phyloP scores from a whole-genome alignment of 2,888 invertebrate species.

The Eulithis testata region DNA sequence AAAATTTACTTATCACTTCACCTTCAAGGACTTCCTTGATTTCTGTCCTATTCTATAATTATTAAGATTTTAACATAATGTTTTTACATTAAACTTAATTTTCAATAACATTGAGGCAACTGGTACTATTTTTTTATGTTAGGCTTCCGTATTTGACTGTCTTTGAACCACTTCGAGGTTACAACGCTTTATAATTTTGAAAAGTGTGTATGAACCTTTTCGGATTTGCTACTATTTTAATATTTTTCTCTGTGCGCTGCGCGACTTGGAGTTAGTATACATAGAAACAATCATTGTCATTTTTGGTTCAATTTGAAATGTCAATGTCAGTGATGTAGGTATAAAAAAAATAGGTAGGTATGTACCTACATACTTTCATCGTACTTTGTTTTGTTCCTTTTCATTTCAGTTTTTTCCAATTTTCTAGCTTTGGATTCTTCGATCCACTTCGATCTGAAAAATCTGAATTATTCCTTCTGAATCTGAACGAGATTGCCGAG shows the following conservation, averaged over 20 bases:
- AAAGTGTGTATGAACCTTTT: slow-evolving; percentile 11
- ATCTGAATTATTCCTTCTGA: no score
- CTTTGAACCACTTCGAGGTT: slow-evolving; percentile 13
- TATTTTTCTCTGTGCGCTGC: not conserved
- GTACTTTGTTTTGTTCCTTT: no score
- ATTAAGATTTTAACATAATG: not conserved
- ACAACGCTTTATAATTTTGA: slow-evolving; percentile 5
- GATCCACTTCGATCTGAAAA: no score
- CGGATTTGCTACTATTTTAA: not conserved
- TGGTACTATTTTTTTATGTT: not conserved
- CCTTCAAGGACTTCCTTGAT: slow-evolving; percentile 4
- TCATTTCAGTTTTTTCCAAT: no score
- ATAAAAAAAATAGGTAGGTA: no score
- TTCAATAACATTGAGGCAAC: not conserved
- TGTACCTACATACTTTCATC: no score
- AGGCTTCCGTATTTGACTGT: not conserved
- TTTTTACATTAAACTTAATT: not conserved
- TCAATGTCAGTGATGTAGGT: no score
- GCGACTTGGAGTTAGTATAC: no score
- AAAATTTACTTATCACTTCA: not conserved
- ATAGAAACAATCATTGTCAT: slow-evolving; percentile 6
- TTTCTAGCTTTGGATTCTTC: no score
- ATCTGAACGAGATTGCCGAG: no score
- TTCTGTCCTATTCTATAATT: not conserved
- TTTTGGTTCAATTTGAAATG: not conserved